Evolutionary conservation across 2,113 vertebrate genomes (phyloP).

Genomic region (Orthochromis malagaraziensis): DNA sequence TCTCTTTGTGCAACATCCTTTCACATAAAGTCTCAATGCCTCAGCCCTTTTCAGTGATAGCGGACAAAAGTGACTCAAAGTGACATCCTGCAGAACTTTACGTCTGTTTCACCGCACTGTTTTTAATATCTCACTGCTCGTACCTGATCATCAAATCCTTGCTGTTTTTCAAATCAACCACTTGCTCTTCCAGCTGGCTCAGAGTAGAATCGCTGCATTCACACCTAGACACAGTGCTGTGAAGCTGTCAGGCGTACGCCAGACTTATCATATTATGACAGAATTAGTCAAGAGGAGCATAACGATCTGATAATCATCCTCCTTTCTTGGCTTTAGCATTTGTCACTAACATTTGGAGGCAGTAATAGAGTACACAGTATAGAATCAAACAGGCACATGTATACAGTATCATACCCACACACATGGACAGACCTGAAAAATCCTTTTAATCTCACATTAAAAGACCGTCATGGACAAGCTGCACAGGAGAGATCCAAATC

Average conservation of each 20-base stretch:
- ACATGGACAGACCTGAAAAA: not conserved
- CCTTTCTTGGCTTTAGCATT: not conserved
- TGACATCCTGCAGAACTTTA: not conserved
- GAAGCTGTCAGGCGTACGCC: not conserved
- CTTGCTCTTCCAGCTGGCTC: not conserved
- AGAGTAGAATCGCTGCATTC: not conserved
- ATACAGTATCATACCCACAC: not conserved
- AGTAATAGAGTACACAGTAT: not conserved
- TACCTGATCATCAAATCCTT: not conserved
- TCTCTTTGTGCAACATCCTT: not conserved
- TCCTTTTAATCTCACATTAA: constrained; percentile 26
- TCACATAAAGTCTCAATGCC: not conserved
- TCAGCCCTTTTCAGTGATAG: not conserved
- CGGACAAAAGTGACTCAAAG: not conserved
- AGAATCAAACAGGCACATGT: not conserved
- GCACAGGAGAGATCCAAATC: constrained; percentile 39
- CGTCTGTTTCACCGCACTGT: not conserved
- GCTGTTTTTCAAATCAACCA: not conserved
- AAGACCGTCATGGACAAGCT: not conserved
- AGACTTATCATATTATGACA: not conserved
- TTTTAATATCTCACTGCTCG: not conserved
- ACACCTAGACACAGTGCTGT: not conserved
- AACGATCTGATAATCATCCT: not conserved
- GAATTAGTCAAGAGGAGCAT: not conserved
- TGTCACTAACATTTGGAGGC: not conserved